Base-by-base conservation (phyloP, 1,140 invertebrate genomes). In the Helicoverpa zea region DNA sequence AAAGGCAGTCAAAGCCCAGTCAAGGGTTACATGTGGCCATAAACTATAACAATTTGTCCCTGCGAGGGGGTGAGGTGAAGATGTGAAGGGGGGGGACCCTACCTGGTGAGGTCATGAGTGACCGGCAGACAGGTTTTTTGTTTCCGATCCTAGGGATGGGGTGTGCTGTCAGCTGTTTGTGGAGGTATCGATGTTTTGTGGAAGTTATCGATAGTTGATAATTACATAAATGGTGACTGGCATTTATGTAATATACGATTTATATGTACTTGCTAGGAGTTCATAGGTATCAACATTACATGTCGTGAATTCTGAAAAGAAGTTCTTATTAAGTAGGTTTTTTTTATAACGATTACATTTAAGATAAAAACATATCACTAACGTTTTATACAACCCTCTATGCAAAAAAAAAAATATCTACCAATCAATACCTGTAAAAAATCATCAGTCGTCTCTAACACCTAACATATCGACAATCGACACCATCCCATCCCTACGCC, bases 111-210 rank as follows among this genome's bases (percentile, higher is more conserved):
- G 85, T 88, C 87, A 85, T 61, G 59, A 76, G 72, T 84, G 87
- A 84, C 85, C 88, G 78, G 47, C 77, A 81, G 82, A 88, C 88
- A 83, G 82, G 88, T 89, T 89, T 88, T 84, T 89, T 81, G 64
- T 83, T 81, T 43, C 52, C 18, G 58, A 70, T 51, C 18, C 30
- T 84, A 84, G 83, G 70, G 83, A 59, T 76, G 79, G 5, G 58
- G 29, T 29, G 16, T 14, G 51, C 7, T 18, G 73, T 80, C 81
- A 83, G 81, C 81, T 83, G 81, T 83, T 77, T 23, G 10, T 12
- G 9, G 12, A n/a, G 13, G 14, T 79, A 80, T 83, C 81, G 78
- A 83, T 83, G 63, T 49, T 18, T 56, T 14, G 66, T 43, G 5
- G 35, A 43, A 43, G 5, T 43, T 43, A 58, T 63, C 59, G 59